Base-by-base conservation (phyloP, 2,797 vertebrate genomes). In the Myotis vivesi region DNA sequence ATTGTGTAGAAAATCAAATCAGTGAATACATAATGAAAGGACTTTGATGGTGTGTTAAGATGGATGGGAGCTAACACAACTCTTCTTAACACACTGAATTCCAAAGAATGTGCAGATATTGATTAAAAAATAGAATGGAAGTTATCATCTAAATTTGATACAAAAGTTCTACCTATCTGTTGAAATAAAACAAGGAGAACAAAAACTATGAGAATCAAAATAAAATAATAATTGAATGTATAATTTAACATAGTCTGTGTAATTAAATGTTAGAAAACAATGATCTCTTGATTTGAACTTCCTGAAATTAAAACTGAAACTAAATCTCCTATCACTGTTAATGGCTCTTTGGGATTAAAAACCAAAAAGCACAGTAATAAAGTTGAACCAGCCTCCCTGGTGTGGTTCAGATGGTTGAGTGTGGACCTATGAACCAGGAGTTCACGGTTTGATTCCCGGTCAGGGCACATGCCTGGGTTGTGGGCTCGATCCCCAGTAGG, bases 201-300 rank as follows among this genome's bases (percentile, higher is more conserved):
- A 96, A 76, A 95, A 94, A 85, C 46, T 57, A 77, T 80, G 87
- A 89, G 92, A 87, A 94, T 82, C 53, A 81, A 94, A 96, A 91
- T 69, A 71, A 94, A 95, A 91, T 57, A 92, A 87, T 92, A 94
- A 90, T 46, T 84, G 93, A 89, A 96, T 84, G 57, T 94, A 51
- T 96, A 71, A 87, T 92, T 95, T 95, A 95, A 92, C 94, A 83
- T 44, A 4, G 8, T 23, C 16, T 17, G 2, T 77, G n/a, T 87
- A 91, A 87, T 95, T 91, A 95, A 97, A 91, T 83, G 76, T 72
- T 59, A 49, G 92, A 77, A 95, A 96, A 96, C 94, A 96, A 95
- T 66, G 57, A 95, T 84, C 91, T 92, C 83, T 92, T 94, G 90
- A 95, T 97, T 87, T 91, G 82, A 92, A 86, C 91, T 97, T 97